These are phyloP conservation scores for Nyctibius bracteatus DNA, from an alignment of 2,113 vertebrate species.

Conservation along the genomic window DNA sequence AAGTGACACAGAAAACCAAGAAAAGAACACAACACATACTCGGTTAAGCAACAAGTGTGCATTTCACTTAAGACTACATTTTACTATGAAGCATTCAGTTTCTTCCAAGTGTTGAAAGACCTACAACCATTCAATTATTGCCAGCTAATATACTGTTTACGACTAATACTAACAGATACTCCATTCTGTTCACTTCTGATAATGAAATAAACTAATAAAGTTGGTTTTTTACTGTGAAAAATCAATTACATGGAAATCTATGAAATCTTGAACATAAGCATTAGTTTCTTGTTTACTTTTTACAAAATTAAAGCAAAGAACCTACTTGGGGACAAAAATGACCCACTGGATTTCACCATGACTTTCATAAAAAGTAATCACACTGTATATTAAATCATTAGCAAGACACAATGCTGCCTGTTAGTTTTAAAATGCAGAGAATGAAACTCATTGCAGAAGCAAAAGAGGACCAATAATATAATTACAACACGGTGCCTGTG, in stretches of 20 bases:
- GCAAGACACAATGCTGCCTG: constrained; percentile 51
- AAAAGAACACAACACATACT: background rate
- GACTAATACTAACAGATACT: background rate
- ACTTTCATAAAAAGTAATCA: constrained; percentile 40
- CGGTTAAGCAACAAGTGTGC: background rate
- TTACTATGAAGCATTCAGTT: background rate
- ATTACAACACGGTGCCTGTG: constrained; percentile 71
- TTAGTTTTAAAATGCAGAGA: constrained; percentile 73
- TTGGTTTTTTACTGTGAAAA: background rate
- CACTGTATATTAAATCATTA: constrained; percentile 59
- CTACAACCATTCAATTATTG: background rate
- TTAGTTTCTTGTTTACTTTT: background rate
- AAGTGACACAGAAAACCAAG: background rate
- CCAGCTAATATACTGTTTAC: background rate
- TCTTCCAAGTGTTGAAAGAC: background rate
- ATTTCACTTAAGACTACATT: background rate
- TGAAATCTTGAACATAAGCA: background rate
- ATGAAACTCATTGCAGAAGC: constrained; percentile 72
- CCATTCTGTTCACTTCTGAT: background rate
- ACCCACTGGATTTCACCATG: background rate
- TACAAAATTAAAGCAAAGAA: background rate
- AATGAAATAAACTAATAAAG: background rate
- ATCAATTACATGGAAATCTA: background rate
- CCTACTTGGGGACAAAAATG: background rate
- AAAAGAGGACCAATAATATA: constrained; percentile 74